Evolutionary conservation across 2,113 vertebrate genomes (phyloP).

Genomic region (Pelecanus crispus): DNA sequence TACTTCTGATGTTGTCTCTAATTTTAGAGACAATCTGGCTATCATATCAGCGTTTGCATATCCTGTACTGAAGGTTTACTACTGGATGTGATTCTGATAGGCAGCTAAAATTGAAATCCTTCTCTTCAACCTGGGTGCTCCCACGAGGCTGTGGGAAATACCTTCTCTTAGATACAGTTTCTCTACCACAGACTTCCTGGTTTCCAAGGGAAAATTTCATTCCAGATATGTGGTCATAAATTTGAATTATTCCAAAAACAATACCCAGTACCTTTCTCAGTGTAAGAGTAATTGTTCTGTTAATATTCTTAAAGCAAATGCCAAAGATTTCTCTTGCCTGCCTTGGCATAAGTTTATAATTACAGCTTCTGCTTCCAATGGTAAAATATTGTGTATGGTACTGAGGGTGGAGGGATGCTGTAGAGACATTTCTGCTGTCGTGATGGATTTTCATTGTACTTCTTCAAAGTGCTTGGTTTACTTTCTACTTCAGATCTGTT

Average conservation of each 20-base stretch:
- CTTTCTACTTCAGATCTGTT: background rate
- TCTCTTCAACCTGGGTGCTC: background rate
- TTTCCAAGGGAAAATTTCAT: background rate
- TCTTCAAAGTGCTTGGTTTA: background rate
- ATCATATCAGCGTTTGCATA: background rate
- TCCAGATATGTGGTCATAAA: background rate
- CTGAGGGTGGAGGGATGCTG: background rate
- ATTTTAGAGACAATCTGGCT: background rate
- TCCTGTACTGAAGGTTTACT: background rate
- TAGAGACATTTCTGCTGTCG: background rate
- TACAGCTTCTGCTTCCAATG: background rate
- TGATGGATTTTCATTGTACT: background rate
- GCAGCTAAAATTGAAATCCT: background rate
- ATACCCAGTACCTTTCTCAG: background rate
- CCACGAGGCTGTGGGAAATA: background rate
- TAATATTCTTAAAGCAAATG: slow-evolving; percentile 28
- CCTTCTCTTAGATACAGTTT: background rate
- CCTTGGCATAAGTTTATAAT: background rate
- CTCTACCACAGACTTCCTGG: background rate
- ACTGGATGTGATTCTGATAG: background rate
- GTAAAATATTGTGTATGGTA: background rate
- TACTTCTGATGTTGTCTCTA: background rate
- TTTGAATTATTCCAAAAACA: background rate
- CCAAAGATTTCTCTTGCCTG: background rate
- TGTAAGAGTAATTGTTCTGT: background rate